Evolutionary conservation across 2,888 invertebrate species (phyloP), one percentile per base, ranked within the genome.

Genomic region (Tenthredo notha): DNA sequence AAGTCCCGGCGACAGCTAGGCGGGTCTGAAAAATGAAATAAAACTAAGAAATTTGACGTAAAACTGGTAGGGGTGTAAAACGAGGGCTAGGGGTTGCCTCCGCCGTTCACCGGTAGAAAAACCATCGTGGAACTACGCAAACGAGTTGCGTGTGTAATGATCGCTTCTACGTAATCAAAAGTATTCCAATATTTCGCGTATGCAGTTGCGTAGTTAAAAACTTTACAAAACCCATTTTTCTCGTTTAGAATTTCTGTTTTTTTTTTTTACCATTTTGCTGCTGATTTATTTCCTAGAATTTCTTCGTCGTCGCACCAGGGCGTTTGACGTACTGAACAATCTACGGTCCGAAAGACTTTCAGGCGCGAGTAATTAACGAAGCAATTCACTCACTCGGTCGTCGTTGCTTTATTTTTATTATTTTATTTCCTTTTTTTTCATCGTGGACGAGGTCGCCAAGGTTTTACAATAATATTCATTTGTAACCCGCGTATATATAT

Each of bases 11-110:
- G 80, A 80, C 58, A 80, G 61, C 80, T 61, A 61, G 80, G n/a
- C 72, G 72, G 25, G 40, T 40, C 40, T 86, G 83, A 85, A 85
- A 65, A 78, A 84, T 84, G 43, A 87, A 89, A 90, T 88, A 87
- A 90, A 88, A 88, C 85, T 86, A 86, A 87, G 88, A 88, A 86
- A 87, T 87, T 89, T 87, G 87, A 87, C 85, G 85, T 85, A 86
- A 85, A 78, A 84, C 70, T 74, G 67, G 61, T 74, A 67, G 77
- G 33, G 61, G 77, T 77, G 29, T 25, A 77, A 72, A 72, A 72
- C n/a, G n/a, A 37, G 21, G 72, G 43, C 72, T 18, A 40, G 72
- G 72, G 43, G 72, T 43, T 21, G 37, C 72, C 67, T 15, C 18
- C 67, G 67, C 29, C 18, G 7, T 67, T 33, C 15, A 12, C 25